Base-by-base conservation (phyloP, 2,113 vertebrate genomes). In the Alces alces region DNA sequence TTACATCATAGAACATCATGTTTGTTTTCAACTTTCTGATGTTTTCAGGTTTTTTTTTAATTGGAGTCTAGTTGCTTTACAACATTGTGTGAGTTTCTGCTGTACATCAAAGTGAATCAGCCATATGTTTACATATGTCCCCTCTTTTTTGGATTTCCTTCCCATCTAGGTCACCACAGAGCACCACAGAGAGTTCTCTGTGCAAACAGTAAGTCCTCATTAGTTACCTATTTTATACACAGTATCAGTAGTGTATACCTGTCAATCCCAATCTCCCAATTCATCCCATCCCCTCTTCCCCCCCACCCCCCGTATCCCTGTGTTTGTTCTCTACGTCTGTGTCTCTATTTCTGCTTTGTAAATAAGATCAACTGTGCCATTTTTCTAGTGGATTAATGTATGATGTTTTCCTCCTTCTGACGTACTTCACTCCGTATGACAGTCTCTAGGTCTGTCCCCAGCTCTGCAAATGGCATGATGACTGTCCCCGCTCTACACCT, bases 121-220 rank as follows among this genome's bases (percentile, higher is more conserved):
- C n/a, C 2, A 2, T 1, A 12, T 70, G n/a, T 70, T 39, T 39
- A 6, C n/a, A 39, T 0, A 1, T 3, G 66, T 12, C 66, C 19
- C 9, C n/a, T 70, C 66, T 23, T 36, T 12, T 70, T 12, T 23
- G n/a, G 66, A 39, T 70, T 39, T 12, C n/a, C n/a, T 39, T 70
- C 66, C 66, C 66, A 70, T 19, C 12, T 23, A 39, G n/a, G 66
- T 21, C 66, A 23, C 9, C 66, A 6, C 10, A 12, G n/a, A 70
- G 66, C n/a, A 1, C 66, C 23, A 19, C 23, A 1, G 2, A 12
- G 64, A 70, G 66, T 3, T 70, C 66, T 12, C 66, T 39, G 66
- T 39, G 66, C n/a, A 3, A n/a, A 23, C n/a, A 23, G 66, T 5
- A 70, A n/a, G n/a, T 39, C 19, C 64, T 36, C 19, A 6, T 1